Evolutionary conservation across 2,797 vertebrate species (phyloP), one percentile per base, ranked within the genome.

Genomic region (Anisognathus igniventris): DNA sequence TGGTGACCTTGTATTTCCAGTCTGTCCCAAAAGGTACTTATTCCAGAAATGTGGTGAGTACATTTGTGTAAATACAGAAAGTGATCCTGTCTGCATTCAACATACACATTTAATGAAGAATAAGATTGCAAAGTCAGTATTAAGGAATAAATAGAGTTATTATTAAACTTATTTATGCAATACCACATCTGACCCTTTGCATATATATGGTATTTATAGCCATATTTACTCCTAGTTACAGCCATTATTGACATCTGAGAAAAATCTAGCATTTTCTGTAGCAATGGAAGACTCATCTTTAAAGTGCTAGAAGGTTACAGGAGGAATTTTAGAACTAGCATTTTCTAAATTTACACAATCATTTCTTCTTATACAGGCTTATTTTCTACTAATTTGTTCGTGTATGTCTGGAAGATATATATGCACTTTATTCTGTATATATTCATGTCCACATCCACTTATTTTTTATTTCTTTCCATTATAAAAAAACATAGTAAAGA

Each of bases 381-480:
- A 66, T 92, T 93, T 94, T 93, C 80, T 79, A 27, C 56, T 86
- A 37, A 75, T 93, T 88, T 92, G 23, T 91, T 84, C 24, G 3
- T 80, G 30, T 77, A 65, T 88, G 20, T 70, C 65, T 86, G 39
- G 13, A 39, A 83, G 76, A 95, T 88, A 83, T 67, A 92, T 83
- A 77, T 27, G 19, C 35, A 80, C 22, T 86, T 92, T 80, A 68
- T 92, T 93, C 67, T 92, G 67, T 71, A 71, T 90, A 39, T 86
- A 90, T 93, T 94, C 74, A 90, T 33, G 60, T 76, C 64, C 74
- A 56, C 20, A 81, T 62, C 53, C 68, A 83, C 48, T 70, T 89
- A 66, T 64, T 93, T 90, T 96, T 95, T 79, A 84, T 86, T 92
- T 88, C 60, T 74, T 91, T 90, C 72, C 50, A 78, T 76, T 88